phyloP scores from a whole-genome alignment of 2,888 invertebrate species.

The Gordius sp. region DNA sequence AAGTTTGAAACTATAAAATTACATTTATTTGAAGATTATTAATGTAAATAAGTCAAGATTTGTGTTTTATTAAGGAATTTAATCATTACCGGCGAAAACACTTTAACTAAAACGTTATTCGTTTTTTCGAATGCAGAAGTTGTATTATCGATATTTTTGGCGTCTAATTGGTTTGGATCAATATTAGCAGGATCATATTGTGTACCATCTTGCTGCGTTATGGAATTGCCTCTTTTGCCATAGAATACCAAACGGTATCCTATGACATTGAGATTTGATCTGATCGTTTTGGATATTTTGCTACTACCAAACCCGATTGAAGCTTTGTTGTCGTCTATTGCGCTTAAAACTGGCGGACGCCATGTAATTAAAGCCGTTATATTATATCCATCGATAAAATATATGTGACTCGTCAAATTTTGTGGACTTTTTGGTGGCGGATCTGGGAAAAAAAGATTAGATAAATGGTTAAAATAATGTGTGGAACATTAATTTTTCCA shows the following conservation, averaged over 20 bases:
- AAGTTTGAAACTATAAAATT: slow-evolving; percentile 1
- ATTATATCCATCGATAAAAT: neutral
- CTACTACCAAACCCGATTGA: neutral
- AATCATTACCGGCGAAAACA: slow-evolving; percentile 13
- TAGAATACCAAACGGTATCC: slow-evolving; percentile 3
- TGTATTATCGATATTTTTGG: too few relatives aligned
- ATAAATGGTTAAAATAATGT: too few relatives aligned
- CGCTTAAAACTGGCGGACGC: neutral
- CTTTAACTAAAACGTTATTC: neutral
- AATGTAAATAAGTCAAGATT: neutral
- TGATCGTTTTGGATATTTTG: too few relatives aligned
- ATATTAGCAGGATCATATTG: too few relatives aligned
- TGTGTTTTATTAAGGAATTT: too few relatives aligned
- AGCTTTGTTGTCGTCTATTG: neutral
- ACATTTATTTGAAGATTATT: neutral
- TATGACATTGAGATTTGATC: slow-evolving; percentile 5
- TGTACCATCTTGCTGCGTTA: too few relatives aligned
- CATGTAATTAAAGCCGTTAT: slow-evolving; percentile 5
- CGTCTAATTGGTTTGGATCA: too few relatives aligned
- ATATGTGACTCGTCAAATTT: slow-evolving; percentile 12
- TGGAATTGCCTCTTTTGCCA: neutral
- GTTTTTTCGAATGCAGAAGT: neutral
- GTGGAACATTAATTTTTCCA: too few relatives aligned
- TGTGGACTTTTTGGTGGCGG: neutral
- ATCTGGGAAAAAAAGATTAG: too few relatives aligned